A percentile compares a stretch with the other conserved stretches of the same genome.
These are phyloP conservation scores for Agonum fuliginosum DNA, from an alignment of 2,888 invertebrate genomes.

Conservation along the genomic window DNA sequence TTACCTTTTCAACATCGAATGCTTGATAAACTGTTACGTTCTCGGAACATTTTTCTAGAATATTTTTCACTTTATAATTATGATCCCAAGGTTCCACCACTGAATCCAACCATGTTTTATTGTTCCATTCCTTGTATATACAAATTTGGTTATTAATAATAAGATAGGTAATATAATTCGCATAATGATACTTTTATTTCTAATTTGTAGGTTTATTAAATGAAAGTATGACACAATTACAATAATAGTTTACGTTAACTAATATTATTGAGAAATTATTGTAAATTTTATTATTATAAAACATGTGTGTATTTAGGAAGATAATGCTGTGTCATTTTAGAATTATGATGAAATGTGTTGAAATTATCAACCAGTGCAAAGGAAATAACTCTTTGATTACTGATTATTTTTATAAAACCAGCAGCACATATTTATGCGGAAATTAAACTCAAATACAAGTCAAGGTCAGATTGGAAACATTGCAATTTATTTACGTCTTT, in stretches of 20 bases:
- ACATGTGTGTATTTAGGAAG: constrained; percentile 4
- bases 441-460: background rate
- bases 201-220: background rate
- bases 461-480: constrained; percentile 12
- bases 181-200: too few relatives aligned
- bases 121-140: constrained; percentile 63
- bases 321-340: constrained; percentile 5
- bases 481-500: constrained; percentile 19
- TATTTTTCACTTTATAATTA: constrained; percentile 56
- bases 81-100: constrained; percentile 45
- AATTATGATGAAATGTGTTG: constrained; percentile 37
- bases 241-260: too few relatives aligned
- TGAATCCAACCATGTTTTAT: constrained; percentile 64
- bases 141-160: too few relatives aligned
- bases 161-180: too few relatives aligned
- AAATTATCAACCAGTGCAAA: constrained; percentile 27
- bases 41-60: constrained; percentile 60
- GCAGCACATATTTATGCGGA: background rate
- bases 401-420: constrained; percentile 25
- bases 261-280: background rate
- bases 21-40: constrained; percentile 61
- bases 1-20: constrained; percentile 61
- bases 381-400: constrained; percentile 38
- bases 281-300: background rate
- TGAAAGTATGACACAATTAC: background rate